Conservation (phyloP, 2,113 vertebrate species). For the Phrynosoma blainvillii region DNA sequence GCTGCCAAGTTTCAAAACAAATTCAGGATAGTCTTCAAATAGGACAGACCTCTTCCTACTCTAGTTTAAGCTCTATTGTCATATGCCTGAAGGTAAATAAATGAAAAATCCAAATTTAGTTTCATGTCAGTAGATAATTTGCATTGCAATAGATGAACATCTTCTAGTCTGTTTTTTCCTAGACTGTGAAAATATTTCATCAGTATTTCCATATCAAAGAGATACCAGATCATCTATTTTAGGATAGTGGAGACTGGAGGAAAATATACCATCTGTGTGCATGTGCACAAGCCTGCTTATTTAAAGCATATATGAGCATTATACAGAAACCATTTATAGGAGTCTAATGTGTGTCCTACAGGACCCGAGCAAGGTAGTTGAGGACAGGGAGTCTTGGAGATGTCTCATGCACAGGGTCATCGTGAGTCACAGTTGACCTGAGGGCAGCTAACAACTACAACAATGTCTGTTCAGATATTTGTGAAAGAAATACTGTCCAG, state of each 20-base stretch:
- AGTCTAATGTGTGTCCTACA: neutral
- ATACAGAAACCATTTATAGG: neutral
- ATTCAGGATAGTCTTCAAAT: neutral
- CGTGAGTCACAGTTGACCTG: too few species aligned
- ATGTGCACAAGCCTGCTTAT: neutral
- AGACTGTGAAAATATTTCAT: conserved; percentile 10
- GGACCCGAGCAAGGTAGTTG: too few species aligned
- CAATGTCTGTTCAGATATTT: too few species aligned
- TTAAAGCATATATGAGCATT: neutral
- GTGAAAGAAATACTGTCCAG: neutral
- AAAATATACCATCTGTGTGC: neutral
- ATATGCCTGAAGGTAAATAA: neutral
- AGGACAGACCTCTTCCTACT: neutral
- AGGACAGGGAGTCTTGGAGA: too few species aligned
- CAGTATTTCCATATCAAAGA: conserved; percentile 4
- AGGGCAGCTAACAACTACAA: too few species aligned
- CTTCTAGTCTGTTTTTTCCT: rapidly evolving
- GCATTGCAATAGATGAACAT: neutral
- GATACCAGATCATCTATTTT: neutral
- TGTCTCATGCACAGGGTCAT: too few species aligned
- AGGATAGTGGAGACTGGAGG: conserved; percentile 2
- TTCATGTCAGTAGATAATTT: neutral
- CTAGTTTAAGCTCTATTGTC: neutral
- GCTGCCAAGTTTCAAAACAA: neutral
- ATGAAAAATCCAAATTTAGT: conserved; percentile 17